Percentiles rank a stretch among this genome's conserved stretches.
Conservation (phyloP, 2,797 vertebrate species). For the Tokudaia tokunoshimensis region DNA sequence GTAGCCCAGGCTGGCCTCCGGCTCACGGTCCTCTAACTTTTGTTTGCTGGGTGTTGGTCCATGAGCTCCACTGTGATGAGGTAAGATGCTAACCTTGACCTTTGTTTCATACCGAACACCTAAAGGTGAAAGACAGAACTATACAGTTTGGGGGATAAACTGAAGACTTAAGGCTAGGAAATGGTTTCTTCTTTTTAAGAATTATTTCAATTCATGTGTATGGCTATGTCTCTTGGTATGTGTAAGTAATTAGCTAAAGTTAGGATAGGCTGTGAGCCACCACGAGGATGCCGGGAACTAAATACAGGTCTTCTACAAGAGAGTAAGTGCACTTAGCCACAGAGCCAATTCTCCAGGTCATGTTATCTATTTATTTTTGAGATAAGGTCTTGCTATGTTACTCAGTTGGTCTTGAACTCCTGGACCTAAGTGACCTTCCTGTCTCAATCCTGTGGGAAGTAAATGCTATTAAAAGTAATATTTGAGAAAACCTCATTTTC, state of each 20-base stretch:
- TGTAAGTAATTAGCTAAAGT: neutral
- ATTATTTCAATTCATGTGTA: neutral
- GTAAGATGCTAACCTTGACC: neutral
- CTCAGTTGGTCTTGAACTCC: neutral
- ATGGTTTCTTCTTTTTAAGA: neutral
- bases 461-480: conserved; percentile 41
- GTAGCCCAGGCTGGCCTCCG: neutral
- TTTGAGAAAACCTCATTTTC: conserved; percentile 26
- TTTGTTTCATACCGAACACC: neutral
- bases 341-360: neutral
- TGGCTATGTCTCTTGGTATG: neutral
- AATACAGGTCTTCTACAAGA: neutral
- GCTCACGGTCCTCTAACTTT: neutral
- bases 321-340: neutral
- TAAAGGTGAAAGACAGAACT: neutral
- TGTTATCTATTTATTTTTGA: neutral
- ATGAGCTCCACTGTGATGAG: neutral
- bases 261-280: neutral
- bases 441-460: neutral
- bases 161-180: neutral
- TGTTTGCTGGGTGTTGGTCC: neutral
- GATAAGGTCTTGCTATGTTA: neutral
- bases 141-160: neutral
- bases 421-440: neutral
- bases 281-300: neutral